Base-by-base conservation (phyloP, 1,140 invertebrate genomes). In the Oreohelix idahoensis region DNA sequence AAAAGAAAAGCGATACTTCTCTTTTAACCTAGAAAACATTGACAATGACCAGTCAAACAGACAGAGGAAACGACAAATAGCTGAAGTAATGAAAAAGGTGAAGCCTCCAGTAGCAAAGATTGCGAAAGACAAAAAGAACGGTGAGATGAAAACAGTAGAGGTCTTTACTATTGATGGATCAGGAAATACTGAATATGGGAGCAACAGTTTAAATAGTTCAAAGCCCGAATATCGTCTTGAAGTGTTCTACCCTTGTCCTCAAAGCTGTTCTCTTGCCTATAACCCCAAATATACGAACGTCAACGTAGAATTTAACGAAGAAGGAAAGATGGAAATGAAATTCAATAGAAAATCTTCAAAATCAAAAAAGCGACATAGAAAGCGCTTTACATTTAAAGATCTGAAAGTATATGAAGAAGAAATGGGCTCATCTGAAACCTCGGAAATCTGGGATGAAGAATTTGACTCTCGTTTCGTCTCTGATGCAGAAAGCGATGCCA, bases 281-380 rank as follows among this genome's bases (percentile, higher is more conserved):
- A 84, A 86, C 77, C 82, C 79, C 53, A 86, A 86, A 45, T 86
- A 86, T 70, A 76, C 76, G 1, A 38, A 84, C 26, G 66, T 63
- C 11, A 51, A 29, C 5, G 73, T 83, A 76, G 51, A 71, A 17
- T 45, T 69, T 2, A 63, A 66, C 35, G 63, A 73, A 20, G 77
- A 79, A 5, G 79, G 79, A 26, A 42, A 69, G 26, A 35, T 66
- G 58, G 77, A 79, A 53, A 79, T 79, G 1, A 79, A 45, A 79
- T 42, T 66, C 1, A 80, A 71, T 42, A 13, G 35, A 13, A 49
- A 66, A 71, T 17, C 29, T 29, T 20, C 42, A 0, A 76, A 76
- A 35, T 0, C 1, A 17, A 49, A 15, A 51, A 17, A 29, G 23
- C 35, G 79, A 10, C 63, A 80, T 35, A 80, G 79, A 36, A 79